Base-by-base conservation (phyloP, 2,113 vertebrate genomes). In the Amazona guildingii region DNA sequence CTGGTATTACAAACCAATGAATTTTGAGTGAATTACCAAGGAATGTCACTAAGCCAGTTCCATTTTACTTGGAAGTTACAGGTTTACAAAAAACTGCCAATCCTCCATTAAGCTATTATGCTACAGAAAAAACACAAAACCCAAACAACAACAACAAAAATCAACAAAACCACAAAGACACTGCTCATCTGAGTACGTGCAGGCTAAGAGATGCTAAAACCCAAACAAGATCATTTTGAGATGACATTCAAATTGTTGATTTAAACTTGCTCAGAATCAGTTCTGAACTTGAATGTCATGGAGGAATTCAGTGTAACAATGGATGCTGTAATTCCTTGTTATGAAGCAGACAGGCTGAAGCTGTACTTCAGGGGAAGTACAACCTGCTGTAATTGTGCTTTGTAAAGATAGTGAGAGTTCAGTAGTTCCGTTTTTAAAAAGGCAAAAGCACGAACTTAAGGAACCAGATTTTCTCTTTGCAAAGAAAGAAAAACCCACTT, bases 371-470 rank as follows among this genome's bases (percentile, higher is more conserved):
- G 18, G 13, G 62, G 39, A 69, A 87, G 29, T 35, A 68, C 24
- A 29, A 39, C 24, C 41, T 20, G 21, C 35, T 55, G 10, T 31
- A 92, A 59, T 23, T 37, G 24, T 37, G 35, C 49, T 64, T 41
- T 1, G 0, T 64, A n/a, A 63, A 49, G 43, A 43, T 0, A 51
- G 19, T 24, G 28, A 33, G 16, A 49, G n/a, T 61, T 73, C 49
- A 87, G 14, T 12, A 49, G 31, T 49, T 86, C 17, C 14, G 0
- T 33, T 83, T 93, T 83, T 62, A 37, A 39, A 73, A 75, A 8
- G 9, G 39, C 24, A 76, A 33, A 54, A 63, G 8, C 43, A 80
- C 0, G 0, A 44, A 64, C 1, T 0, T 51, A 62, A 37, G 17
- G 27, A 92, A 66, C 59, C 15, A 66, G 19, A 69, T 57, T 62